Base-by-base conservation (phyloP, 1,140 invertebrate genomes). In the Elymnias hypermnestra region DNA sequence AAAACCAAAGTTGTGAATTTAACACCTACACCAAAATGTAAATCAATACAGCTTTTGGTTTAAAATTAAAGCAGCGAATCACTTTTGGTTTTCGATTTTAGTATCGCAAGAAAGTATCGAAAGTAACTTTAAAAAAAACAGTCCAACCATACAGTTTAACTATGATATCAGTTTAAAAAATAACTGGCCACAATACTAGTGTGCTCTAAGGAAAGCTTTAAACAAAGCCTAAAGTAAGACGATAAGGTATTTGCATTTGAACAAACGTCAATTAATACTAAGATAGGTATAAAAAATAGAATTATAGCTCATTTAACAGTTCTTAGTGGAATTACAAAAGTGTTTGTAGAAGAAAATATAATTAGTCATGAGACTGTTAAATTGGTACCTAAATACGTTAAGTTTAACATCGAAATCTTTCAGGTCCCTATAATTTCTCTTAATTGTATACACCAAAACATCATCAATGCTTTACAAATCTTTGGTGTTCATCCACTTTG, bases 401-500 rank as follows among this genome's bases (percentile, higher is more conserved):
- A 71, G 64, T 71, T 71, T 74, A 77, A 78, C 59, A 73, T 78
- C 71, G 74, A 74, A 75, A 73, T 77, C 61, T 73, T 83, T 81
- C 76, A 81, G 79, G 76, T 81, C 79, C 79, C 76, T 76, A 76
- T 72, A 79, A 81, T 79, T 83, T 79, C 63, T 74, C 75, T 82
- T 83, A 83, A 74, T 74, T 78, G 73, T 83, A 72, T 63, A 76
- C 77, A 75, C 79, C 76, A 82, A 81, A 78, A 83, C 64, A 66
- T 75, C 63, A 59, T 75, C 63, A 72, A 76, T 73, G 69, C 72
- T 76, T 77, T 72, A 79, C 73, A 82, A 79, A 82, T 84, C 79
- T 84, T 84, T 84, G 79, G 79, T 84, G 79, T 72, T 74, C 69
- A 79, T 82, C 72, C 69, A 83, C 70, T 76, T 79, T 70, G 63